Evolutionary conservation across 2,113 vertebrate genomes (phyloP).

Genomic region (Limnothrissa miodon): DNA sequence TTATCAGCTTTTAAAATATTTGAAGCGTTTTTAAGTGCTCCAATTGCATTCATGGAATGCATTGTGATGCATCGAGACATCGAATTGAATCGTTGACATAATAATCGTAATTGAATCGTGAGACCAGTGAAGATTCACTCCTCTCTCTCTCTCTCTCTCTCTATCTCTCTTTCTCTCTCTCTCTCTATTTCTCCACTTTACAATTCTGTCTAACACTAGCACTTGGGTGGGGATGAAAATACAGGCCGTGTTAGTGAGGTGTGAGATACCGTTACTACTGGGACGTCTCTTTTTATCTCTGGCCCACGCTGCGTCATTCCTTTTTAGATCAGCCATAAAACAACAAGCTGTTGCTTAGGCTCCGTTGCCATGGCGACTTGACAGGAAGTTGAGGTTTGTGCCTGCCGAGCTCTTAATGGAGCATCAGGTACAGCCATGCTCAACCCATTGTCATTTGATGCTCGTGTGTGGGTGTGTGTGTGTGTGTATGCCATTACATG

Average conservation of each 20-base stretch:
- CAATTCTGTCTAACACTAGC: background rate
- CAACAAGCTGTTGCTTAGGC: conserved; percentile 39
- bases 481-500: too few relatives aligned
- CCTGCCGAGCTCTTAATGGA: background rate
- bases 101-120: too few relatives aligned
- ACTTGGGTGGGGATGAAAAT: background rate
- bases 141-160: too few relatives aligned
- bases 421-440: background rate
- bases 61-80: too few relatives aligned
- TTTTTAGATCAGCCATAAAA: background rate
- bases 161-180: too few relatives aligned
- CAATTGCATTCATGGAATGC: too few relatives aligned
- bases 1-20: too few relatives aligned
- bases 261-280: background rate
- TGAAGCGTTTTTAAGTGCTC: too few relatives aligned
- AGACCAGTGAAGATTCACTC: too few relatives aligned
- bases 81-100: too few relatives aligned
- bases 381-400: conserved; percentile 29
- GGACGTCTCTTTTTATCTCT: background rate
- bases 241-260: background rate
- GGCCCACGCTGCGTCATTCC: conserved; percentile 24
- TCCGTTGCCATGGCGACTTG: conserved; percentile 40
- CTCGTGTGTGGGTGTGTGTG: too few relatives aligned
- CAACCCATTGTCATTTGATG: background rate
- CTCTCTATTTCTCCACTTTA: too few relatives aligned